These are phyloP conservation scores for Eclectus roratus DNA, from an alignment of 2,113 vertebrate species.

Conservation along the genomic window DNA sequence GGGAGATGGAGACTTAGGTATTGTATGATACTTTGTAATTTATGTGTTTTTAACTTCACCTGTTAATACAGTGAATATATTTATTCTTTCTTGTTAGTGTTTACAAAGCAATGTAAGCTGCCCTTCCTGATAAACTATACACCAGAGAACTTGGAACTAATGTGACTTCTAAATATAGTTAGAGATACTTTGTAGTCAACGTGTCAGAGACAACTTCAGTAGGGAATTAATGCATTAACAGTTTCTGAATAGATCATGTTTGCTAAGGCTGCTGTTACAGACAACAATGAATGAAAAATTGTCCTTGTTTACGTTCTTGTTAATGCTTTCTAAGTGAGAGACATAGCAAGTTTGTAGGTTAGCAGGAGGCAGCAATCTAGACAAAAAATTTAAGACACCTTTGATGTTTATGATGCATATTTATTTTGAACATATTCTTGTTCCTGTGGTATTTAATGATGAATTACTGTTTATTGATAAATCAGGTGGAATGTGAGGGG, in stretches of 20 bases:
- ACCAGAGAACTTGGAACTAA: constrained; percentile 44
- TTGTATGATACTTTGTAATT: constrained; percentile 33
- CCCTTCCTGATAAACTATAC: constrained; percentile 21
- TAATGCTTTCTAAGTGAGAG: neutral
- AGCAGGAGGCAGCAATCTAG: neutral
- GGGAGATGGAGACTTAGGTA: constrained; percentile 95
- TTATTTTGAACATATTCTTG: neutral
- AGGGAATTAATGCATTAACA: constrained; percentile 23
- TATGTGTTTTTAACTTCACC: neutral
- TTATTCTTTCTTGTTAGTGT: neutral
- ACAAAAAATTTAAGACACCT: neutral
- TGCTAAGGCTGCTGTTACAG: neutral
- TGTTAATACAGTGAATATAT: neutral
- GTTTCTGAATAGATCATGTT: neutral
- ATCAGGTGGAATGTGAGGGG: neutral
- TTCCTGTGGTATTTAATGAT: neutral
- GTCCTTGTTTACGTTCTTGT: neutral
- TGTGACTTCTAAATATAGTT: constrained; percentile 65
- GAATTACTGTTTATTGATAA: neutral
- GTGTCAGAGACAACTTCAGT: neutral
- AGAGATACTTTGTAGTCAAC: neutral
- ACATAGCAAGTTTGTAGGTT: neutral
- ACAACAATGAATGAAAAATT: neutral
- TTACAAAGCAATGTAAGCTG: constrained; percentile 38
- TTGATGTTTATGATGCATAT: neutral